Percentiles rank a stretch among this genome's conserved stretches.
phyloP scores from a whole-genome alignment of 2,113 vertebrate species.

The Myxocyprinus asiaticus region DNA sequence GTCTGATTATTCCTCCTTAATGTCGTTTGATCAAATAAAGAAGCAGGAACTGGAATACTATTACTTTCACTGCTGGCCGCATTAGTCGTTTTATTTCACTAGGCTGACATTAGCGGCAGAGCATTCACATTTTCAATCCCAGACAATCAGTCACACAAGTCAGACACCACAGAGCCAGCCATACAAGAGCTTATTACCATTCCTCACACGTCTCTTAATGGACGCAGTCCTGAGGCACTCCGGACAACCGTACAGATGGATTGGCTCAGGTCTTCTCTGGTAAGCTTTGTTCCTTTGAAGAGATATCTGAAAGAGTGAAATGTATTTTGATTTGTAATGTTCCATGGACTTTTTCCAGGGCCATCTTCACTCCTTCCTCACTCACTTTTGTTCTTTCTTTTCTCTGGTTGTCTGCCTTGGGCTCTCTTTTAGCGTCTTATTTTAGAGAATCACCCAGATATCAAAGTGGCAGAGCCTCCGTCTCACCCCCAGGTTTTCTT shows the following conservation, averaged over 20 bases:
- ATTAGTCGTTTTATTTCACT: conserved; percentile 41
- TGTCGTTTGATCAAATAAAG: conserved; percentile 42
- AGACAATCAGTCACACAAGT: conserved; percentile 50
- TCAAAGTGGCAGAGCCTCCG: conserved; percentile 49
- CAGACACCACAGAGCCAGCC: conserved; percentile 35
- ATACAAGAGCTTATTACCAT: conserved; percentile 51
- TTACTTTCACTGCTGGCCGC: conserved; percentile 37
- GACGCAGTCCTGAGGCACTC: conserved; percentile 47
- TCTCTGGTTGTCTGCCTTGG: conserved; percentile 47
- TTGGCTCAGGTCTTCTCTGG: conserved; percentile 47
- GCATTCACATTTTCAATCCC: conserved; percentile 35
- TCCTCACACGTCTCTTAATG: conserved; percentile 50
- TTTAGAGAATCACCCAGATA: conserved; percentile 51
- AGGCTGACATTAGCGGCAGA: conserved; percentile 27
- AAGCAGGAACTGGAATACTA: conserved; percentile 41
- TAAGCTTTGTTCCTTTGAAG: conserved; percentile 45
- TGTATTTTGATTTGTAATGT: conserved; percentile 57
- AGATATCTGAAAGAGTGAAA: not conserved
- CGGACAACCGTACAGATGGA: conserved; percentile 44
- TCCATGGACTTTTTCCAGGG: not conserved
- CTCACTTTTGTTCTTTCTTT: conserved; percentile 4
- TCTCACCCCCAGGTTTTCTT: conserved; percentile 22
- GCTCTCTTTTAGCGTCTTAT: conserved; percentile 58
- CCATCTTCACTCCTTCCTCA: not conserved
- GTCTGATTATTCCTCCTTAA: conserved; percentile 31